A percentile compares a stretch with the other conserved stretches of the same genome.
phyloP scores from a whole-genome alignment of 2,888 invertebrate species.

The Chloromyia formosa region DNA sequence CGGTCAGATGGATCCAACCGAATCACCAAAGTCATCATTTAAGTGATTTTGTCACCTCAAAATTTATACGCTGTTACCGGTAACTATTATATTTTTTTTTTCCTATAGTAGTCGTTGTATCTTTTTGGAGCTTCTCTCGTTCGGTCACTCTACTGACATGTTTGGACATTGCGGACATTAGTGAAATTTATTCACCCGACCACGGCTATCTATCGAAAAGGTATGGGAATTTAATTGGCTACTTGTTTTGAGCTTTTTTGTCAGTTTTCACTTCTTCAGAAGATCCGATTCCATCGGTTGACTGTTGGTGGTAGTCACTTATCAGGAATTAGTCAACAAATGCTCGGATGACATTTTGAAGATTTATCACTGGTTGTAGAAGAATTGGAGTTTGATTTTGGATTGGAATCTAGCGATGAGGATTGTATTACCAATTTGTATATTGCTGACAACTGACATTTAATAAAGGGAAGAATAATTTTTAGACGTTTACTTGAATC shows the following conservation, averaged over 20 bases:
- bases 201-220: background rate
- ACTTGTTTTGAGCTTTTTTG: slow-evolving; percentile 7
- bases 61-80: background rate
- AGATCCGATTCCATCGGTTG: background rate
- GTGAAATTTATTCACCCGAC: no score
- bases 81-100: background rate
- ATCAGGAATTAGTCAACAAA: background rate
- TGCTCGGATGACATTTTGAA: background rate
- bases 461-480: background rate
- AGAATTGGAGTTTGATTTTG: background rate
- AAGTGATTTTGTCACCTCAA: slow-evolving; percentile 10
- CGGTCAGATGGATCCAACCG: no score
- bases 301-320: background rate
- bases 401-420: background rate
- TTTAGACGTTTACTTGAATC: background rate
- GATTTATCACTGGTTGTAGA: background rate
- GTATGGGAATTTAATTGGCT: slow-evolving; percentile 15
- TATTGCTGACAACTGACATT: background rate
- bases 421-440: background rate
- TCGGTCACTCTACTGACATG: background rate
- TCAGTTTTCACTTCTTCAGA: background rate
- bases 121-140: background rate
- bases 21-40: background rate
- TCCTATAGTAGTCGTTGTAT: background rate
- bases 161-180: background rate